A percentile compares a stretch with the other conserved stretches of the same genome.
Evolutionary conservation across 2,797 vertebrate genomes (phyloP).

Genomic region (Sarcoramphus papa): DNA sequence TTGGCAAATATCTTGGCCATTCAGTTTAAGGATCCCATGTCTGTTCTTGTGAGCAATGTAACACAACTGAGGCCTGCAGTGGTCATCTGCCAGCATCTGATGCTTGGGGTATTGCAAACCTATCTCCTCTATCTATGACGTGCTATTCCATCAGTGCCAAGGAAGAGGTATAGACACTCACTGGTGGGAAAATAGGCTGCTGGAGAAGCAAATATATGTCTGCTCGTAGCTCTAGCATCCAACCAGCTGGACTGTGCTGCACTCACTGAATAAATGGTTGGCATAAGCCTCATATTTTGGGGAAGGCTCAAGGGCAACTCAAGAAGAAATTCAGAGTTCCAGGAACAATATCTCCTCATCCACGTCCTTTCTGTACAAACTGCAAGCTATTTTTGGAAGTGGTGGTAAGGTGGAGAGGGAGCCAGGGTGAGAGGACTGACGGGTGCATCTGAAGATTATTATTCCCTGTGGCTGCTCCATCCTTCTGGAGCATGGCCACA

Average conservation of each 20-base stretch:
- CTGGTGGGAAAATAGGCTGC: not conserved
- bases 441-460: conserved; percentile 40
- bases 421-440: conserved; percentile 16
- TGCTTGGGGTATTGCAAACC: not conserved
- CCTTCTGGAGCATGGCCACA: conserved; percentile 41
- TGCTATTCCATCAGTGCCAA: not conserved
- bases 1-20: not conserved
- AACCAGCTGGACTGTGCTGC: not conserved
- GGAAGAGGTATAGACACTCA: not conserved
- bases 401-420: conserved; percentile 24
- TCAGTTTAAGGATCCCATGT: not conserved
- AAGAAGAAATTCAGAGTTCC: conserved; percentile 27
- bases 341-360: not conserved
- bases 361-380: conserved; percentile 23
- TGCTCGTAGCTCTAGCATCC: not conserved
- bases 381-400: conserved; percentile 52
- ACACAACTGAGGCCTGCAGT: not conserved
- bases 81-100: not conserved
- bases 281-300: conserved; percentile 18
- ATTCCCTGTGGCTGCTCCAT: conserved; percentile 30
- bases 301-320: conserved; percentile 31
- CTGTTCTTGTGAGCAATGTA: not conserved
- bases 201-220: not conserved
- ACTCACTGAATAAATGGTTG: not conserved
- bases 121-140: fast-evolving